Percentiles rank a stretch among this genome's conserved stretches.
These are phyloP conservation scores for Microchirus variegatus DNA, from an alignment of 2,797 vertebrate species.

Conservation along the genomic window DNA sequence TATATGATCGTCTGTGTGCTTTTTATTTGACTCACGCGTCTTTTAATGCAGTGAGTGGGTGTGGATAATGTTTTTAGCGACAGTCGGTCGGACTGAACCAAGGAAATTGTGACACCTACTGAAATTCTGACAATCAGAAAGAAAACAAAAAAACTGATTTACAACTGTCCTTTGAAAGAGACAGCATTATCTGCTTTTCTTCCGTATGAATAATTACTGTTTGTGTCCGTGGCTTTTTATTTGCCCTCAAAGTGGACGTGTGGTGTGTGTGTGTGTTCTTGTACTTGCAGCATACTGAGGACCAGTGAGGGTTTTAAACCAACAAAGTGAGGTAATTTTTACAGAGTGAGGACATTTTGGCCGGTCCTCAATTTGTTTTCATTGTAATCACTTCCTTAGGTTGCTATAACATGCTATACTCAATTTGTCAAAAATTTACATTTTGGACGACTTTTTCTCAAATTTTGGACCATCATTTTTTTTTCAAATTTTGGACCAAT, in stretches of 20 bases:
- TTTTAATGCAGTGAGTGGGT: background rate
- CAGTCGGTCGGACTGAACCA: background rate
- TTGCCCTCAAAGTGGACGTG: background rate
- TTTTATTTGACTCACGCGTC: background rate
- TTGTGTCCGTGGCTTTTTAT: background rate
- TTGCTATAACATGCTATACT: too few species aligned
- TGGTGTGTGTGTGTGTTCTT: too few species aligned
- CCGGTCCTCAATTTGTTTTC: too few species aligned
- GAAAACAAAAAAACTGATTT: background rate
- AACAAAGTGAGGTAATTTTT: too few species aligned
- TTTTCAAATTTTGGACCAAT: too few species aligned
- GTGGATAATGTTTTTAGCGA: background rate
- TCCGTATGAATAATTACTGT: slow-evolving; percentile 12
- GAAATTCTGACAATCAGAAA: background rate
- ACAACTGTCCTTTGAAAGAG: background rate
- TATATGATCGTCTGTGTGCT: background rate
- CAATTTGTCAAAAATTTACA: too few species aligned
- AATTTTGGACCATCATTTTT: too few species aligned
- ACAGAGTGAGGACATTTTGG: too few species aligned
- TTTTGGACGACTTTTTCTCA: too few species aligned
- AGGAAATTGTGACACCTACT: background rate
- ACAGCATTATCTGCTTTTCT: slow-evolving; percentile 5
- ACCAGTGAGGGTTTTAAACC: too few species aligned
- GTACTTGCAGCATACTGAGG: too few species aligned
- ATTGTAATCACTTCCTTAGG: too few species aligned